Evolutionary conservation across 2,113 vertebrate genomes (phyloP).

Genomic region (Tetrao urogallus): DNA sequence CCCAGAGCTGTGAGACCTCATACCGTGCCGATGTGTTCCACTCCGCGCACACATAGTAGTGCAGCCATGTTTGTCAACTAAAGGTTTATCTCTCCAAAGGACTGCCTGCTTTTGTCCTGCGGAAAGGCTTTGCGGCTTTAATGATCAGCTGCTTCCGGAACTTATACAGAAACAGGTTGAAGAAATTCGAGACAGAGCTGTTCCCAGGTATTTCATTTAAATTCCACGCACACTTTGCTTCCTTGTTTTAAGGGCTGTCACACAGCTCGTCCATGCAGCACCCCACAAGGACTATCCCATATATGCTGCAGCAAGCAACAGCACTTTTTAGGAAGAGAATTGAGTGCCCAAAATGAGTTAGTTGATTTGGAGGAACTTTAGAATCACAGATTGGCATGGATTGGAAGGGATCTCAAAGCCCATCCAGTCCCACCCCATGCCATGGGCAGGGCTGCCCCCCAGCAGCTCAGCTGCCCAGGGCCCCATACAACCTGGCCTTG

Average conservation of each 20-base stretch:
- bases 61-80: background rate
- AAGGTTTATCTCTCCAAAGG: background rate
- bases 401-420: no score
- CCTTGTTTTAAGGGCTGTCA: background rate
- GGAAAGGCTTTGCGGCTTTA: background rate
- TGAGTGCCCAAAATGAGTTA: background rate
- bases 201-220: background rate
- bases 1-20: background rate
- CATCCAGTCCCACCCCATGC: no score
- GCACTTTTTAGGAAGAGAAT: background rate
- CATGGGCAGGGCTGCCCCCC: no score
- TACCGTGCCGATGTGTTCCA: accelerated
- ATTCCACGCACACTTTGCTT: background rate
- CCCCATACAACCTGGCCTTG: no score
- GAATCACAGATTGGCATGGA: no score
- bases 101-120: background rate
- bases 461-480: no score
- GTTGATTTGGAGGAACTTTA: background rate
- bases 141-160: background rate
- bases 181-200: background rate
- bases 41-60: background rate
- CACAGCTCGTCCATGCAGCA: background rate
- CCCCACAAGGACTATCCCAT: background rate
- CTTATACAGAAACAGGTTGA: background rate
- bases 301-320: background rate